These are phyloP conservation scores for Tichodroma muraria DNA, from an alignment of 2,113 vertebrate species.

Conservation along the genomic window DNA sequence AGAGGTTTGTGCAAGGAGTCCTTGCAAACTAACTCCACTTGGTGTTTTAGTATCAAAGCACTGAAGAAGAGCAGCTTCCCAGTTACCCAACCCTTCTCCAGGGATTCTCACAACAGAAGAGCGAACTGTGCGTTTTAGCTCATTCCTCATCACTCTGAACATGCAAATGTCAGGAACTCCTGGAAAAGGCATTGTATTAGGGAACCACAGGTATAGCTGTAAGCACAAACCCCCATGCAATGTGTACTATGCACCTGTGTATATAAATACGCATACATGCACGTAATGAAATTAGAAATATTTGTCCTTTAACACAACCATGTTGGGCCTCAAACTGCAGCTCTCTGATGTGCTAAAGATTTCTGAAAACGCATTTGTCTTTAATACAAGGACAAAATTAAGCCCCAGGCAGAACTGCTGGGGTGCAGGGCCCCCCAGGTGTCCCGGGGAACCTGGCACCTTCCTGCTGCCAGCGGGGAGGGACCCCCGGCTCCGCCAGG, in stretches of 20 bases:
- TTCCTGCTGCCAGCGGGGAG: background rate
- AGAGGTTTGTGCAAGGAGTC: background rate
- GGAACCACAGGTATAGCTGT: background rate
- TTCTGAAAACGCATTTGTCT: background rate
- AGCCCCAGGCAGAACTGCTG: background rate
- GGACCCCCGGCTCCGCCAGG: background rate
- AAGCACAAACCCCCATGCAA: constrained; percentile 31
- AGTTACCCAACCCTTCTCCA: background rate
- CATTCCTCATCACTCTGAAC: background rate
- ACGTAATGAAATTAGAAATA: background rate
- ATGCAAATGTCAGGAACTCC: constrained; percentile 7
- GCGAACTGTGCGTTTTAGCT: background rate
- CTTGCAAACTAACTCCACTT: background rate
- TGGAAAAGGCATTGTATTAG: background rate
- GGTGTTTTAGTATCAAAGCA: background rate
- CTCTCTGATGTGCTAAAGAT: background rate
- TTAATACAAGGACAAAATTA: background rate
- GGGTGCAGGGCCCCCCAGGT: background rate
- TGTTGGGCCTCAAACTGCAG: background rate
- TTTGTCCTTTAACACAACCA: background rate
- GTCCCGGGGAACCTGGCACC: background rate
- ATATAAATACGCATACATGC: background rate
- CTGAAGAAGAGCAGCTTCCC: background rate
- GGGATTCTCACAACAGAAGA: background rate
- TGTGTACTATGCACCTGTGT: background rate